A percentile compares a stretch with the other conserved stretches of the same genome.
phyloP scores from a whole-genome alignment of 2,888 invertebrate genomes.

The Eilema depressum region DNA sequence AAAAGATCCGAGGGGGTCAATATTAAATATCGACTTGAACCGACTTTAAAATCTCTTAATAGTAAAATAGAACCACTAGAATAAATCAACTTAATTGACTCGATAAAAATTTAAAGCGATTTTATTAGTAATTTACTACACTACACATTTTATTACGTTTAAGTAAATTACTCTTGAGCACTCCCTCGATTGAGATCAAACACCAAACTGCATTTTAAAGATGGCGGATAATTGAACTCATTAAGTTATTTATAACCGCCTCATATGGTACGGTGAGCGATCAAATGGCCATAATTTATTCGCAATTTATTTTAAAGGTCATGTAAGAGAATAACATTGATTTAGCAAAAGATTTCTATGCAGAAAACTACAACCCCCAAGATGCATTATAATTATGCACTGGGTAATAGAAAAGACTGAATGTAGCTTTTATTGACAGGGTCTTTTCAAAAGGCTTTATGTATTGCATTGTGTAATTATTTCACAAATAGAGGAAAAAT shows the following conservation, averaged over 20 bases:
- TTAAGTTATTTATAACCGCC: conserved; percentile 72
- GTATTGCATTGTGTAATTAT: too few species aligned
- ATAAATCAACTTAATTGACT: neutral
- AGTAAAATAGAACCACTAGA: neutral
- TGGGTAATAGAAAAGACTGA: neutral
- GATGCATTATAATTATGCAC: too few species aligned
- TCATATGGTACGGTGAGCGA: conserved; percentile 65
- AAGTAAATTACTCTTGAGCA: conserved; percentile 35
- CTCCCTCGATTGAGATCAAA: conserved; percentile 47
- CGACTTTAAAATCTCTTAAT: neutral
- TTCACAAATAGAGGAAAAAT: too few species aligned
- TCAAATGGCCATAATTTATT: conserved; percentile 70
- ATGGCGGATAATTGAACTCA: conserved; percentile 73
- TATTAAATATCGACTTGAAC: neutral
- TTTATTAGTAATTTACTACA: neutral
- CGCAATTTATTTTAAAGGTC: conserved; percentile 70
- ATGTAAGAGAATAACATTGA: conserved; percentile 29
- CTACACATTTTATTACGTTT: conserved; percentile 6
- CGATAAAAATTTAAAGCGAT: neutral
- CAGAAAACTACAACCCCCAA: neutral
- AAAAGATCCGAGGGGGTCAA: neutral
- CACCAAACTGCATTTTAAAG: conserved; percentile 60
- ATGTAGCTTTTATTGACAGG: neutral
- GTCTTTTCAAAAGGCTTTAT: too few species aligned
- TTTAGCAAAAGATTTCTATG: conserved; percentile 20